A percentile compares a stretch with the other conserved stretches of the same genome.
phyloP scores from a whole-genome alignment of 2,888 invertebrate genomes.

The Criorhina ranunculi region DNA sequence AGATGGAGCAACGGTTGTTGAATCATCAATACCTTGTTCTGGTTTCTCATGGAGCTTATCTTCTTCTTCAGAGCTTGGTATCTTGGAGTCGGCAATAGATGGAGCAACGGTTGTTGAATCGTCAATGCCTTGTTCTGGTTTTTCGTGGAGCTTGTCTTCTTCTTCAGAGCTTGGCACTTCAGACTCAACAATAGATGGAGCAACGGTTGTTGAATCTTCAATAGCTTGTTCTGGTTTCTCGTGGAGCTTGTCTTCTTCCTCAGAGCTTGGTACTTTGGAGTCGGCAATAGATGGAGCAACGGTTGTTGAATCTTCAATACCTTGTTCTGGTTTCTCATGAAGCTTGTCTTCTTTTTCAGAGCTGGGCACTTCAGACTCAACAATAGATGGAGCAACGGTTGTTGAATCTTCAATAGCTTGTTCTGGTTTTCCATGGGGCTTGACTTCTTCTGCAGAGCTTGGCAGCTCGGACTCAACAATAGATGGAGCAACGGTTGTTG shows the following conservation, averaged over 20 bases:
- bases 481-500: slow-evolving; percentile 45
- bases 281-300: too few species aligned
- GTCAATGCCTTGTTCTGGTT: not conserved
- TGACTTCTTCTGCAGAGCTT: slow-evolving; percentile 29
- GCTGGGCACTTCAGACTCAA: too few species aligned
- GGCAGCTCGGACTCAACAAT: slow-evolving; percentile 76
- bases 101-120: slow-evolving; percentile 36
- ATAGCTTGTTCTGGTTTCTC: too few species aligned
- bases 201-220: slow-evolving; percentile 9
- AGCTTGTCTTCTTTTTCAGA: too few species aligned
- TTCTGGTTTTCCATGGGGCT: too few species aligned
- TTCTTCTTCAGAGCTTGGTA: slow-evolving; percentile 50
- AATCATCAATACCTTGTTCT: slow-evolving; percentile 66
- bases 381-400: too few species aligned
- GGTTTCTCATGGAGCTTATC: not conserved
- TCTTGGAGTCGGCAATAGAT: slow-evolving; percentile 75
- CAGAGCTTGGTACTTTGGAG: too few species aligned
- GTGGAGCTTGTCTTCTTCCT: too few species aligned
- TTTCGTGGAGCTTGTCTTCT: not conserved
- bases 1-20: slow-evolving; percentile 45
- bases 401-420: not conserved
- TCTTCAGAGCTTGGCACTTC: slow-evolving; percentile 69
- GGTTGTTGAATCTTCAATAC: not conserved
- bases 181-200: not conserved
- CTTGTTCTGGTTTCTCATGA: not conserved